A percentile compares a stretch with the other conserved stretches of the same genome.
Conservation (phyloP, 2,113 vertebrate genomes). For the Anthoscopus minutus region DNA sequence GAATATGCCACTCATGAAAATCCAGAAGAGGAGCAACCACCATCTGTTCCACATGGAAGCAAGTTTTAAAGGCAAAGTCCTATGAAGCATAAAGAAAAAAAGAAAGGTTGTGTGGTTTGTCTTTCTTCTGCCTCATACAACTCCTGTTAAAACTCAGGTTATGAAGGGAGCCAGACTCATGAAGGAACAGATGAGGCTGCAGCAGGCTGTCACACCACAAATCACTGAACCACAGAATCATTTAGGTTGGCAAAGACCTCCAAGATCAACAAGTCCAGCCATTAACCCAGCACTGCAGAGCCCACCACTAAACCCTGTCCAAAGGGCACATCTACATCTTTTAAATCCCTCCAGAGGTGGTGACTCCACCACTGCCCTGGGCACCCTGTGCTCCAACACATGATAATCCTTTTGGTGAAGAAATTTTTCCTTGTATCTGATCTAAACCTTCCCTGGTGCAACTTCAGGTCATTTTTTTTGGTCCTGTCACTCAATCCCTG, state of each 20-base stretch:
- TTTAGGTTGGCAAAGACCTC: neutral
- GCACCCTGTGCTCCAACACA: neutral
- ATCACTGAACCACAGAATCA: neutral
- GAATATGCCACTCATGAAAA: neutral
- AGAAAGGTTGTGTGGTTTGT: neutral
- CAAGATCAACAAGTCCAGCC: fast-evolving
- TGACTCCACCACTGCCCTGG: neutral
- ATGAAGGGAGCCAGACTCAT: fast-evolving
- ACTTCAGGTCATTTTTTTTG: neutral
- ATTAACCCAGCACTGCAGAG: neutral
- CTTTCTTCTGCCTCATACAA: neutral
- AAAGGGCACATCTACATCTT: neutral
- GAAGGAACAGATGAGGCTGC: neutral
- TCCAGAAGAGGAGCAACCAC: neutral
- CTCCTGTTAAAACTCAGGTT: fast-evolving
- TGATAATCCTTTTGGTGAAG: neutral
- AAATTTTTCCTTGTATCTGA: neutral
- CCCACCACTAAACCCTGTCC: neutral
- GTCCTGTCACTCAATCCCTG: neutral
- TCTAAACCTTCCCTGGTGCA: neutral
- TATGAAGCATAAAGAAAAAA: neutral
- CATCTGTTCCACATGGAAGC: fast-evolving
- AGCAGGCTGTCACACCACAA: neutral
- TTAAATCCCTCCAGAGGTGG: neutral
- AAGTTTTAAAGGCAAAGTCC: neutral